These are phyloP conservation scores for Nomada ferruginata DNA, from an alignment of 2,888 invertebrate genomes.

Conservation along the genomic window DNA sequence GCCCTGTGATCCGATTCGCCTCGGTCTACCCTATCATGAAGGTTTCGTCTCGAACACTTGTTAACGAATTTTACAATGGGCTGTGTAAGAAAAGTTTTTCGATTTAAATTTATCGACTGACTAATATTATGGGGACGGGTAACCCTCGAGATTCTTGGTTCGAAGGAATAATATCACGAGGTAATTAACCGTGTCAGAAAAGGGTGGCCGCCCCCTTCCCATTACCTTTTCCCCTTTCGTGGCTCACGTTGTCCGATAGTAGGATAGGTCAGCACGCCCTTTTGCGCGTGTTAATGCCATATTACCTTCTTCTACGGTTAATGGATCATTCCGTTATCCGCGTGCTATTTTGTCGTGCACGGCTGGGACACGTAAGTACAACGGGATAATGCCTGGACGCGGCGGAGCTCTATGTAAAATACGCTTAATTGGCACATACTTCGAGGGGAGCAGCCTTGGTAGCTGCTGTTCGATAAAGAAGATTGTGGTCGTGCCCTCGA, in stretches of 20 bases:
- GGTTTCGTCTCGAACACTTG: too few relatives aligned
- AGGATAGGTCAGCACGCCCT: conserved; percentile 76
- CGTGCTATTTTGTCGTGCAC: conserved; percentile 57
- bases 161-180: conserved; percentile 58
- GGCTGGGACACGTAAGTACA: conserved; percentile 48
- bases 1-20: too few relatives aligned
- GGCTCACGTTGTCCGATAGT: conserved; percentile 57
- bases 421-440: conserved; percentile 50
- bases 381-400: conserved; percentile 40
- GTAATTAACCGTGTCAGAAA: conserved; percentile 66
- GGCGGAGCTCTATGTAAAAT: conserved; percentile 18
- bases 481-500: not conserved
- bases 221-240: conserved; percentile 69
- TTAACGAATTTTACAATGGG: not conserved
- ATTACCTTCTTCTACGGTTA: conserved; percentile 71
- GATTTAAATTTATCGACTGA: not conserved
- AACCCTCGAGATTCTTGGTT: conserved; percentile 22
- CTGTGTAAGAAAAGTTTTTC: not conserved
- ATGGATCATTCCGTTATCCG: conserved; percentile 71
- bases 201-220: conserved; percentile 50
- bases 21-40: too few relatives aligned
- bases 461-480: conserved; percentile 24
- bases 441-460: conserved; percentile 20
- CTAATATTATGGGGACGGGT: too few relatives aligned
- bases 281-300: conserved; percentile 73